Conservation (phyloP, 2,113 vertebrate species). For the Pelusios castaneus region DNA sequence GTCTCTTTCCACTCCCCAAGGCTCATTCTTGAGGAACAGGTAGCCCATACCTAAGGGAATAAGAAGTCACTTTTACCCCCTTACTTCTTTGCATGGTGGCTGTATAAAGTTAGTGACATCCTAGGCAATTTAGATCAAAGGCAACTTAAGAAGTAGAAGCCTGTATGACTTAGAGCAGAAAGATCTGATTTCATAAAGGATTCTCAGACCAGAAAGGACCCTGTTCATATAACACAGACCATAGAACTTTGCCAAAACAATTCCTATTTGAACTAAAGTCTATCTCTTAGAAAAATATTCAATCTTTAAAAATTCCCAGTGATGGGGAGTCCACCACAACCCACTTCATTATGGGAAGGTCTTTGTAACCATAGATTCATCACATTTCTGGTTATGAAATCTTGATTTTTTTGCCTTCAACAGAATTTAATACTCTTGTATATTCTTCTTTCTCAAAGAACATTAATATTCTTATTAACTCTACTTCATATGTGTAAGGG, state of each 20-base stretch:
- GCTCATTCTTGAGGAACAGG: neutral
- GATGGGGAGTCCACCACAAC: neutral
- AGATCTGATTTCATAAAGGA: neutral
- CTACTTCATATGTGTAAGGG: neutral
- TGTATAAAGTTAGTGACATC: neutral
- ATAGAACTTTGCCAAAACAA: neutral
- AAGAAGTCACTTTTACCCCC: neutral
- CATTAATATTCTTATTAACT: neutral
- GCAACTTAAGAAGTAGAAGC: neutral
- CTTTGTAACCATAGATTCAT: too few species aligned
- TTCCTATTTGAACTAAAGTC: neutral
- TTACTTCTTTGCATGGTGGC: neutral
- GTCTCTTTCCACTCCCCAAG: neutral
- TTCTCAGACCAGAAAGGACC: neutral
- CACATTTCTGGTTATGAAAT: neutral
- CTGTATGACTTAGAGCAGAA: neutral
- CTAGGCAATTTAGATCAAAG: neutral
- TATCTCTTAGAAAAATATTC: neutral
- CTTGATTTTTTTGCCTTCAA: neutral
- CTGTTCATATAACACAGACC: neutral
- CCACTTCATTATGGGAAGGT: too few species aligned
- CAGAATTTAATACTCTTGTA: neutral
- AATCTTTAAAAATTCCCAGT: neutral
- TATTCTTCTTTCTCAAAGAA: neutral
- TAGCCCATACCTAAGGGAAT: neutral